Evolutionary conservation across 2,113 vertebrate species (phyloP), one percentile per base, ranked within the genome.

Genomic region (Crotalus viridis): DNA sequence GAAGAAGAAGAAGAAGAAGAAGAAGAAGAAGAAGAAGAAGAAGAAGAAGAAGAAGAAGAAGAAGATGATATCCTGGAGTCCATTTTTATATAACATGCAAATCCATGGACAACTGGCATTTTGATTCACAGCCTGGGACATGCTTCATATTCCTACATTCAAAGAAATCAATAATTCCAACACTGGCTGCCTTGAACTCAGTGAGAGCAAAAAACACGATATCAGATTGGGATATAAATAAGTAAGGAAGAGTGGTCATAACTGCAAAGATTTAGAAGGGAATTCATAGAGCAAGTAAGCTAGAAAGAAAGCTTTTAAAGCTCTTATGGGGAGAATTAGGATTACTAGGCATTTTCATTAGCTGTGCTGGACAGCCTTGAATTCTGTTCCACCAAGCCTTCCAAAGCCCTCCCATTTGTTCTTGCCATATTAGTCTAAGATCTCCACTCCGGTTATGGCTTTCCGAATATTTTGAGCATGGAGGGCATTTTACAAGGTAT

Each of bases 381-480:
- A 17, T 89, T 51, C 3, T 57, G 8, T 8, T 6, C 10, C 13
- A 43, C 39, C n/a, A 92, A 89, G 87, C 28, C 26, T 48, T 89
- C 54, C 10, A 46, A 24, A 4, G 54, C 94, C 93, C 91, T 28
- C 92, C 92, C 89, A 88, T 93, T 92, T 92, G 91, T 55, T 91
- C 95, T 33, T 88, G 22, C 94, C 95, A 1, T 55, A 85, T 92
- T 93, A 91, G 94, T 95, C 92, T 89, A 22, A 17, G 93, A 88
- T 52, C 94, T 96, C 96, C 97, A 96, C 33, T 91, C 94, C 90
- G 94, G 95, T 97, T 97, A 95, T 81, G 94, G 69, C 96, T 97
- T 95, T 96, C 93, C 95, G 95, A 81, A 87, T 96, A 93, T 96
- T 97, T 97, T 94, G 94, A 86, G 33, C 95, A 93, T 91, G 95